Evolutionary conservation across 30 jellyfish, hydroid and myxozoan genomes (phyloP), one percentile per base, ranked within the genome.

Genomic region (Clytia hemisphaerica): DNA sequence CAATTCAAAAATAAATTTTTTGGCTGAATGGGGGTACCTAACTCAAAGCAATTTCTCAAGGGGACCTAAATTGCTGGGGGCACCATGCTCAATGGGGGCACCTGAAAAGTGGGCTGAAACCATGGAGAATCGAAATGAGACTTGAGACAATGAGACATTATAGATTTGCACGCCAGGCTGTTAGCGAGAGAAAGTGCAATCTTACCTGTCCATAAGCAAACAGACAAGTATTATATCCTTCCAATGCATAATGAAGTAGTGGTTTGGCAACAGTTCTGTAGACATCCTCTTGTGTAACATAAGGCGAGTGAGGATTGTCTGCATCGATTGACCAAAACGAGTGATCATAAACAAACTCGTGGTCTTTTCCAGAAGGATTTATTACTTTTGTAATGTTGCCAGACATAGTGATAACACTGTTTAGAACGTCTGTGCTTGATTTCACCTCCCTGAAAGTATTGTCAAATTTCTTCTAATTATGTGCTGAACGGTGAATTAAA

Each of bases 151-250:
- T n/a, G n/a, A n/a, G n/a, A n/a, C n/a, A n/a, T n/a, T n/a, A n/a
- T n/a, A n/a, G n/a, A n/a, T n/a, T n/a, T n/a, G n/a, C n/a, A n/a
- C n/a, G n/a, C n/a, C n/a, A n/a, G n/a, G n/a, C 21, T 16, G 4
- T 1, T 4, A 55, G 30, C 6, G 75, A n/a, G n/a, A 36, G 0
- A 35, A 9, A 18, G 6, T 9, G 2, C 18, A 5, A 25, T 16
- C 38, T 42, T 38, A 88, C 97, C 94, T 88, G 97, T 49, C 97
- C 97, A 73, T 88, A 88, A 5, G 97, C 97, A 88, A 88, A 88
- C 30, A 88, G 75, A 46, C 97, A 88, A 4, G 97, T 88, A 75
- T 88, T 88, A 77, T 79, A 88, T 25, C 97, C 97, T 46, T 73
- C 67, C 10, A 79, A 50, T 24, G 93, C 82, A 24, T 88, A 81